phyloP scores from a whole-genome alignment of 2,113 vertebrate species.

The Ceyx melanurus region DNA sequence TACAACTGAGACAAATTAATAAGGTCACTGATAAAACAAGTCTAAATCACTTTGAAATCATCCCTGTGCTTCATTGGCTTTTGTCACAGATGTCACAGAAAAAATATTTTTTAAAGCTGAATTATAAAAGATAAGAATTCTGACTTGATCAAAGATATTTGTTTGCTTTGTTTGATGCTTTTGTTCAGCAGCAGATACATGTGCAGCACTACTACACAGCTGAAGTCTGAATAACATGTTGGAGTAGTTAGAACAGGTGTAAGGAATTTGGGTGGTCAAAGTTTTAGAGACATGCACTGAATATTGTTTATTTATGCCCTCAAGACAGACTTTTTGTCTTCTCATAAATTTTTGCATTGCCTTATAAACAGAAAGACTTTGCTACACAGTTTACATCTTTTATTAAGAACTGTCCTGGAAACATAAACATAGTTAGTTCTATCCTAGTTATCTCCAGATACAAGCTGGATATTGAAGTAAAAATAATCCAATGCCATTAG shows the following conservation, averaged over 20 bases:
- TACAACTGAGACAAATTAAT: not conserved
- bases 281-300: not conserved
- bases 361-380: not conserved
- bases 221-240: not conserved
- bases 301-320: not conserved
- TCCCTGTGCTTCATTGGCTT: not conserved
- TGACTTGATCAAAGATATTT: not conserved
- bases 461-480: not conserved
- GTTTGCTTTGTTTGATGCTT: not conserved
- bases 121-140: not conserved
- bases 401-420: not conserved
- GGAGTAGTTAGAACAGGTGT: not conserved
- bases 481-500: not conserved
- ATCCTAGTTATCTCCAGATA: not conserved
- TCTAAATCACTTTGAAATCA: not conserved
- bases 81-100: not conserved
- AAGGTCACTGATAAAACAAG: not conserved
- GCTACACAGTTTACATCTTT: not conserved
- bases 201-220: fast-evolving
- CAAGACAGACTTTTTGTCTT: not conserved
- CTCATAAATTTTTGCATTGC: not conserved
- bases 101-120: not conserved
- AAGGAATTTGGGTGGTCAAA: not conserved
- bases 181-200: not conserved
- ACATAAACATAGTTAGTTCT: not conserved